Conservation (phyloP, 1,140 invertebrate species). For the Drosophila saltans region DNA sequence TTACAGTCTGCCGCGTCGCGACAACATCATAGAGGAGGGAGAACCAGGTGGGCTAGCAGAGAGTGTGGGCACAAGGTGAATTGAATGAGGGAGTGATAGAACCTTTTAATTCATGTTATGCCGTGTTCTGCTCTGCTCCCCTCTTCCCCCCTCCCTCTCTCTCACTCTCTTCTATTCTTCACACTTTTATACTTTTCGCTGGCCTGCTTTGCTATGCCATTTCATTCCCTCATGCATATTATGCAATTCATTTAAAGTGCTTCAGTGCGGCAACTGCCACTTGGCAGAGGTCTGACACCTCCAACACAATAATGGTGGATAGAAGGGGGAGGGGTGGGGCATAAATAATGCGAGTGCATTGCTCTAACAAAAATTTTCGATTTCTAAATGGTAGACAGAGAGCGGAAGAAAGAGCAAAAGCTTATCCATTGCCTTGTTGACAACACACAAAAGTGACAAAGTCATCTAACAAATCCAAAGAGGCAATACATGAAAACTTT, state of each 20-base stretch:
- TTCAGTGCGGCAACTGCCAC: slow-evolving; percentile 26
- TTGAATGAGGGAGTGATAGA: not conserved
- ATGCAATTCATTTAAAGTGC: slow-evolving; percentile 75
- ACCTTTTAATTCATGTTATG: slow-evolving; percentile 22
- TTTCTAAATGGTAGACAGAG: not conserved
- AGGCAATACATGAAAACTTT: slow-evolving; percentile 59
- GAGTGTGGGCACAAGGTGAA: not conserved
- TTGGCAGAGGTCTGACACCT: slow-evolving; percentile 25
- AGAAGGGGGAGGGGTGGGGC: not conserved
- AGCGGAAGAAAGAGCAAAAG: slow-evolving; percentile 16
- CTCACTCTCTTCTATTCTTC: no score
- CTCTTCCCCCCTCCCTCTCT: not conserved
- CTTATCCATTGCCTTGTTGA: slow-evolving; percentile 40
- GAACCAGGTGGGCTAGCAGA: slow-evolving; percentile 34
- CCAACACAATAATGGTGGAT: slow-evolving; percentile 40
- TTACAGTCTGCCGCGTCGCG: slow-evolving; percentile 79
- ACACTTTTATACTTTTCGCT: no score
- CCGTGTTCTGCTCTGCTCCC: not conserved
- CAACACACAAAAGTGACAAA: slow-evolving; percentile 50
- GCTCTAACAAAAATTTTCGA: slow-evolving; percentile 2
- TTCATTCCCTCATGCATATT: slow-evolving; percentile 52
- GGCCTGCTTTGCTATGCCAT: slow-evolving; percentile 4
- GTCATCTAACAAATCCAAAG: slow-evolving; percentile 45
- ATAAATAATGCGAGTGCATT: slow-evolving; percentile 5
- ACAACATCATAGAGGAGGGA: slow-evolving; percentile 33